phyloP scores from a whole-genome alignment of 1,140 invertebrate species.

The Littorina saxatilis region DNA sequence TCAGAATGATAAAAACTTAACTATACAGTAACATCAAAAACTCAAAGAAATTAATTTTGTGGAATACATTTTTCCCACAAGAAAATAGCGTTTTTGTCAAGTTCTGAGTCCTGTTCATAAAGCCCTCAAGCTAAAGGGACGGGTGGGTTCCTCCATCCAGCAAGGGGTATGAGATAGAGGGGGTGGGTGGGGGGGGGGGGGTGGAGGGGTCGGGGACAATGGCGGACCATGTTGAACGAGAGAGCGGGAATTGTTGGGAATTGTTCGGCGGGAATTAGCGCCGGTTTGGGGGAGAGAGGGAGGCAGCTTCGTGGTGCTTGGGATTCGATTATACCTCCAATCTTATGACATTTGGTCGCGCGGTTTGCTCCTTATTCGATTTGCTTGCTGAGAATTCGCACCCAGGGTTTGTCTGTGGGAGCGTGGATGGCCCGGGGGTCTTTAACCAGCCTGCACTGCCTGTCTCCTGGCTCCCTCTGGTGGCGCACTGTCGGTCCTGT shows the following conservation, averaged over 20 bases:
- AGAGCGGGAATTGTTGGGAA: not conserved
- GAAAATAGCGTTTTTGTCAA: too few relatives aligned
- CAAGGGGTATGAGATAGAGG: too few relatives aligned
- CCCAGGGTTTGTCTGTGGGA: slow-evolving; percentile 18
- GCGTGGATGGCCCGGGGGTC: slow-evolving; percentile 17
- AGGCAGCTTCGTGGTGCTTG: not conserved
- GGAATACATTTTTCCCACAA: too few relatives aligned
- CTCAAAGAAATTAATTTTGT: too few relatives aligned
- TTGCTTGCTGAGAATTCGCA: slow-evolving; percentile 17
- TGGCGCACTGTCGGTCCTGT: not conserved
- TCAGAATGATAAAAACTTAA: too few relatives aligned
- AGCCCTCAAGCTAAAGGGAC: too few relatives aligned
- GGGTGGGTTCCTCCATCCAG: too few relatives aligned
- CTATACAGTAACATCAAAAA: too few relatives aligned
- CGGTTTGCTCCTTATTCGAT: slow-evolving; percentile 45
- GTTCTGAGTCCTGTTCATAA: too few relatives aligned
- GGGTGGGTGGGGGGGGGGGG: not conserved
- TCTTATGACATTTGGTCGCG: slow-evolving; percentile 47
- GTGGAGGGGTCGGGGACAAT: not conserved
- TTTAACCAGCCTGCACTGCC: slow-evolving; percentile 14
- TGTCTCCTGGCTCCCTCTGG: not conserved
- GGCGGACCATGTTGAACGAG: slow-evolving; percentile 20
- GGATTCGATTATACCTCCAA: slow-evolving; percentile 42
- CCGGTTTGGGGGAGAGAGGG: not conserved
- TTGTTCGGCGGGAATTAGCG: not conserved